phyloP scores from a whole-genome alignment of 2,797 vertebrate genomes.

The Ambastaia sidthimunki region DNA sequence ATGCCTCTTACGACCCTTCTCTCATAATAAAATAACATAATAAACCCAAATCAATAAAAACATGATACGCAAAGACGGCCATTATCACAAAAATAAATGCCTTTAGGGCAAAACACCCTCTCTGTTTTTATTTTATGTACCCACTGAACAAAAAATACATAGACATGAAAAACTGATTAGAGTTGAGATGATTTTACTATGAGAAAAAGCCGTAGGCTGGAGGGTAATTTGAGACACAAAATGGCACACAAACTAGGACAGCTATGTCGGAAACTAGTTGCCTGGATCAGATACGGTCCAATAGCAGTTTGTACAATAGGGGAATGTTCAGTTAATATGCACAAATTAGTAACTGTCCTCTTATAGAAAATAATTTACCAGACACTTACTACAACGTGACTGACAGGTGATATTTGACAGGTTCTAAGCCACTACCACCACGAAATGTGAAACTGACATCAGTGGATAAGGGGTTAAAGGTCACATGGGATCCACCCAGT shows the following conservation, averaged over 20 bases:
- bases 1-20: background rate
- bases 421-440: slow-evolving; percentile 75
- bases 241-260: background rate
- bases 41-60: background rate
- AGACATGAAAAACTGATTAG: background rate
- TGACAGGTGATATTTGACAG: slow-evolving; percentile 55
- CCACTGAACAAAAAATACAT: background rate
- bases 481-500: slow-evolving; percentile 80
- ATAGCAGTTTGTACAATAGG: background rate
- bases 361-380: background rate
- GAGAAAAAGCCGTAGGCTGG: background rate
- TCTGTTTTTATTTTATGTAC: background rate
- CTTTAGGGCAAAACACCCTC: background rate
- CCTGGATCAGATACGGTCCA: background rate
- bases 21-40: slow-evolving; percentile 1
- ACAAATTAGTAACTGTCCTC: background rate
- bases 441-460: slow-evolving; percentile 78
- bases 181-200: background rate
- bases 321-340: background rate
- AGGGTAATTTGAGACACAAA: background rate
- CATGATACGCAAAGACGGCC: background rate
- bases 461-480: slow-evolving; percentile 74
- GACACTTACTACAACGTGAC: background rate
- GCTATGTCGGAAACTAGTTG: background rate
- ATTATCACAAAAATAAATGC: background rate